A percentile compares a stretch with the other conserved stretches of the same genome.
These are phyloP conservation scores for Tetropium fuscum DNA, from an alignment of 2,888 invertebrate genomes.

Conservation along the genomic window DNA sequence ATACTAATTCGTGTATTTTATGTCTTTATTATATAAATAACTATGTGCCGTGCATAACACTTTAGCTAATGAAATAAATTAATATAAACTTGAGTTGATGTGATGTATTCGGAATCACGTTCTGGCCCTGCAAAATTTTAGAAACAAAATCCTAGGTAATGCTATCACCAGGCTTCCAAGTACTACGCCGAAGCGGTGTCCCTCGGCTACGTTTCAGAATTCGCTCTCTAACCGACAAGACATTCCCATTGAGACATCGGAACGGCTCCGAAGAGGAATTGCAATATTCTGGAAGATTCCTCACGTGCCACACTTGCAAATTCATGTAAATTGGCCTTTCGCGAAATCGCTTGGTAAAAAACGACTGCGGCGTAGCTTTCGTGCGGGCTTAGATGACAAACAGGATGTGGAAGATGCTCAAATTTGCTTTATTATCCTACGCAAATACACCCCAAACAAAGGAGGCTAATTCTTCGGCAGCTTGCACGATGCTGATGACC, in stretches of 20 bases:
- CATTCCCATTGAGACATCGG: constrained; percentile 50
- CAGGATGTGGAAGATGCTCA: background rate
- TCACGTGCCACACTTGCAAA: constrained; percentile 46
- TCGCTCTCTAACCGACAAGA: constrained; percentile 39
- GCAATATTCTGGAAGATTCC: constrained; percentile 44
- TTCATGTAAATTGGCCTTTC: constrained; percentile 49
- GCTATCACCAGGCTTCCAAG: constrained; percentile 41
- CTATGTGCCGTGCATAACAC: no score
- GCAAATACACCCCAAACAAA: constrained; percentile 4
- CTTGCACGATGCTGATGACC: no score
- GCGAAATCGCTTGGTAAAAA: constrained; percentile 28
- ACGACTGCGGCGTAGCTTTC: constrained; percentile 32
- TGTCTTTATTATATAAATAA: no score
- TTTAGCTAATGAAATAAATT: no score
- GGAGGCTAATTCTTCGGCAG: background rate
- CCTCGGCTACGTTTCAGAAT: constrained; percentile 41
- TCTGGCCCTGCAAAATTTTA: constrained; percentile 36
- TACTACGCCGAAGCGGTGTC: constrained; percentile 41
- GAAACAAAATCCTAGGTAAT: constrained; percentile 39
- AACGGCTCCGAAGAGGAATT: constrained; percentile 52
- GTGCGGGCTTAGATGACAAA: constrained; percentile 32
- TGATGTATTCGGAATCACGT: constrained; percentile 31
- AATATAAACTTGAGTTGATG: no score
- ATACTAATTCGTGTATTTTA: no score
- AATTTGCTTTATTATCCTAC: constrained; percentile 13